Conservation (phyloP, 2,888 invertebrate species). For the Tryphoninae sp. region DNA sequence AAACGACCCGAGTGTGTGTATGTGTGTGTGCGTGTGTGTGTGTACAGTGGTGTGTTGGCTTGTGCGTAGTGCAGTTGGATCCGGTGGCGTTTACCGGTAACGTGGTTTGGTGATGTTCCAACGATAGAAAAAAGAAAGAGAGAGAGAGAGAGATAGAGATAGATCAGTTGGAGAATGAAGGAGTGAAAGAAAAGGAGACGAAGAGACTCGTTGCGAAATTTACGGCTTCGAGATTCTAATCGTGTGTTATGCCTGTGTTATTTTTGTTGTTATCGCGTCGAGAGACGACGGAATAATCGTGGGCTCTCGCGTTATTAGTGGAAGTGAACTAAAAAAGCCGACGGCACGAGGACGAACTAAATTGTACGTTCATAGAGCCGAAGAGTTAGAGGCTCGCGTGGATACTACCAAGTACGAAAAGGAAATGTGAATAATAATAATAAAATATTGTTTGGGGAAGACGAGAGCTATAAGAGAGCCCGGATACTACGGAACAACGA, state of each 20-base stretch:
- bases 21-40: background rate
- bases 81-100: slow-evolving; percentile 7
- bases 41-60: slow-evolving; percentile 7
- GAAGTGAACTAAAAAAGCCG: no score
- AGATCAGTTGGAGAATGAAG: background rate
- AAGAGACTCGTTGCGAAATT: background rate
- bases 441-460: background rate
- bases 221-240: background rate
- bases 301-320: no score
- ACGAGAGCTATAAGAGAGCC: background rate
- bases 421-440: no score
- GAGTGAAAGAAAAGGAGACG: slow-evolving; percentile 5
- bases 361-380: no score
- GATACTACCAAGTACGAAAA: no score
- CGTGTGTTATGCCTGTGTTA: no score
- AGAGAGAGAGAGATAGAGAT: background rate
- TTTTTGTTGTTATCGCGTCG: no score
- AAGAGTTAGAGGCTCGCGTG: no score
- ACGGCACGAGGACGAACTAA: no score
- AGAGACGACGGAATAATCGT: no score
- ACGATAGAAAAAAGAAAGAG: slow-evolving; percentile 21
- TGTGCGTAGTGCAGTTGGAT: slow-evolving; percentile 7
- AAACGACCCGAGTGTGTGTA: background rate
- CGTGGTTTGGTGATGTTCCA: slow-evolving; percentile 28
- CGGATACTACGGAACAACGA: slow-evolving; percentile 1